phyloP scores from a whole-genome alignment of 2,888 invertebrate genomes.

The Agrochola lychnidis region DNA sequence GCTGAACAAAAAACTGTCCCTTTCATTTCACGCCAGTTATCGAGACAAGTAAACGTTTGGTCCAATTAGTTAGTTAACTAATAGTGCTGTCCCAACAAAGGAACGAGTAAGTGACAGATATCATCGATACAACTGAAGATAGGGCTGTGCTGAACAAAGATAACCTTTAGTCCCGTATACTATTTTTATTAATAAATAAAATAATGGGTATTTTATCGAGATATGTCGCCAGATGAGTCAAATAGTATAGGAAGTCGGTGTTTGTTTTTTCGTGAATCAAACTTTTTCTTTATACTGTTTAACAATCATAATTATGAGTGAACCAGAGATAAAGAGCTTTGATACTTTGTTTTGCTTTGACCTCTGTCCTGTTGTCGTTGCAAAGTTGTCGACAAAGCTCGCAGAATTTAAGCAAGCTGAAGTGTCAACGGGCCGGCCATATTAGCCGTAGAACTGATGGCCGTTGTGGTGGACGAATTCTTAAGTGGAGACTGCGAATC shows the following conservation, averaged over 20 bases:
- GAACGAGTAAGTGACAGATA: constrained; percentile 58
- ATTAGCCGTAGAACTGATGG: no score
- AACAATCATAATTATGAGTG: not conserved
- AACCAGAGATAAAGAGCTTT: not conserved
- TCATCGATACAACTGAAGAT: constrained; percentile 45
- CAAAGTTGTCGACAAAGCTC: no score
- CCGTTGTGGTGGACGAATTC: no score
- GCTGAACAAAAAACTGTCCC: constrained; percentile 54
- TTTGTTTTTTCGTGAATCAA: not conserved
- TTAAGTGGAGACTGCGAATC: no score
- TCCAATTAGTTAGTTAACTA: constrained; percentile 85
- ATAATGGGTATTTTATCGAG: no score
- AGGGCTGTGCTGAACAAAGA: constrained; percentile 48
- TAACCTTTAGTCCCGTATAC: not conserved
- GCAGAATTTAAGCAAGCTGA: no score
- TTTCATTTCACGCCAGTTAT: constrained; percentile 45
- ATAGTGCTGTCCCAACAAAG: constrained; percentile 76
- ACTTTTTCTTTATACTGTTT: not conserved
- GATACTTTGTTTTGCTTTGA: not conserved
- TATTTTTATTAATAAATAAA: no score
- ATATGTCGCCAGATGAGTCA: not conserved
- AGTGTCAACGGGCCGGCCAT: no score
- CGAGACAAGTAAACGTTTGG: constrained; percentile 44
- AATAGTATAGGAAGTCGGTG: not conserved
- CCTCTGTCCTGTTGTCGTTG: not conserved